phyloP scores from a whole-genome alignment of 2,797 vertebrate genomes.

The Acanthurus tractus region DNA sequence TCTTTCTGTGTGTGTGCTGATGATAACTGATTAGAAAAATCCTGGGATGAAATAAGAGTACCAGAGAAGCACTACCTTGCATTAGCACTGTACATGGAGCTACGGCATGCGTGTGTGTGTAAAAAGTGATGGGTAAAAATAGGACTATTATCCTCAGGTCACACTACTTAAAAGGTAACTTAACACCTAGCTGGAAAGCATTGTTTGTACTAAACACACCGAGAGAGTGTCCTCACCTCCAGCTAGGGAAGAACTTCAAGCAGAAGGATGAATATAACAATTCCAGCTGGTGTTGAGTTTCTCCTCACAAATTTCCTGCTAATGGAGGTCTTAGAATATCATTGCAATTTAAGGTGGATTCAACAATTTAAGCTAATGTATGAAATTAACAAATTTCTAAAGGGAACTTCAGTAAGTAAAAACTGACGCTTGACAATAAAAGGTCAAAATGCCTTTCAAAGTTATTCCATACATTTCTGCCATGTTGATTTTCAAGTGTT shows the following conservation, averaged over 20 bases:
- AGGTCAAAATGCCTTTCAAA: too few relatives aligned
- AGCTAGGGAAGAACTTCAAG: conserved; percentile 13
- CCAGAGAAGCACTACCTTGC: conserved; percentile 49
- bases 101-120: conserved; percentile 5
- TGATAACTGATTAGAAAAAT: conserved; percentile 86
- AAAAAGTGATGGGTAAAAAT: conserved; percentile 21
- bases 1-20: conserved; percentile 72
- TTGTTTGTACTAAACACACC: conserved; percentile 32
- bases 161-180: conserved; percentile 28
- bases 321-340: conserved; percentile 14
- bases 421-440: background rate
- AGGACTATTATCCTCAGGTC: conserved; percentile 31
- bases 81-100: conserved; percentile 43
- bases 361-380: background rate
- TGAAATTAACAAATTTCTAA: conserved; percentile 7
- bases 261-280: conserved; percentile 5
- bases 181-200: conserved; percentile 15
- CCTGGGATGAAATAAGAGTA: conserved; percentile 73
- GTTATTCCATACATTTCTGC: conserved; percentile 1
- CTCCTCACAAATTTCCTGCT: background rate
- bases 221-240: conserved; percentile 18
- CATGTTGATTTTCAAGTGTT: background rate
- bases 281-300: conserved; percentile 22
- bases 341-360: background rate
- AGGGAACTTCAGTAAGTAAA: conserved; percentile 7